Evolutionary conservation across 2,113 vertebrate genomes (phyloP).

Genomic region (Cariama cristata): DNA sequence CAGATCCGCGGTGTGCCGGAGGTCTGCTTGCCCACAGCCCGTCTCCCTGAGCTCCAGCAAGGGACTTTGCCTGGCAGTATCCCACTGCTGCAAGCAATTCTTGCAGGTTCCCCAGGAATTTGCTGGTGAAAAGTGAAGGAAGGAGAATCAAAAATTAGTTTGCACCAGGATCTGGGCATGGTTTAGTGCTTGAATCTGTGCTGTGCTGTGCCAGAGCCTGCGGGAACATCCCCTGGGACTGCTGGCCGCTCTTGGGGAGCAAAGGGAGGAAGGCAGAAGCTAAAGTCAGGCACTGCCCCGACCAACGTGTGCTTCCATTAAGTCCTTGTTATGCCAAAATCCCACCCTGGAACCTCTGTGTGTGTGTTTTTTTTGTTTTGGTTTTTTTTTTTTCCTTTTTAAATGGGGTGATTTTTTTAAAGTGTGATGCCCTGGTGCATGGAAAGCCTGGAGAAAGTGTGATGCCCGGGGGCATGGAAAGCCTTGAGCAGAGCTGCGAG

Average conservation of each 20-base stretch:
- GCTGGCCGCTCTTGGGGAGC: background rate
- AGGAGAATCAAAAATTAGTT: background rate
- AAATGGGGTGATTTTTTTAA: background rate
- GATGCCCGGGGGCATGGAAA: too few species aligned
- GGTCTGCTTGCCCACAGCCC: too few species aligned
- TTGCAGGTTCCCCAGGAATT: background rate
- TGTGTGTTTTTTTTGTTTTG: background rate
- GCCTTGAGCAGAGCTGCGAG: rapidly evolving
- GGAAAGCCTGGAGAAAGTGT: too few species aligned
- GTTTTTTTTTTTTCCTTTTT: background rate
- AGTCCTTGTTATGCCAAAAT: background rate
- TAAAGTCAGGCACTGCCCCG: background rate
- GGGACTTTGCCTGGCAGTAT: background rate
- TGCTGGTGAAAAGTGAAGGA: background rate
- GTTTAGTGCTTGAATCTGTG: background rate
- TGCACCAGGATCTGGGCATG: background rate
- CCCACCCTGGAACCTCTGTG: background rate
- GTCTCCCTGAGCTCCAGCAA: rapidly evolving
- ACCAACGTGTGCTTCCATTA: background rate
- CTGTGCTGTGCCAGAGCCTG: background rate
- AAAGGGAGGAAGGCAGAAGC: background rate
- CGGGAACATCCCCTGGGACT: background rate
- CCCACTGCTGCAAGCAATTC: background rate
- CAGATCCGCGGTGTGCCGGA: rapidly evolving
- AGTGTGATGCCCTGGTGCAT: rapidly evolving